These are phyloP conservation scores for Zelostemma sp. DNA, from an alignment of 1,140 invertebrate species.

Conservation along the genomic window DNA sequence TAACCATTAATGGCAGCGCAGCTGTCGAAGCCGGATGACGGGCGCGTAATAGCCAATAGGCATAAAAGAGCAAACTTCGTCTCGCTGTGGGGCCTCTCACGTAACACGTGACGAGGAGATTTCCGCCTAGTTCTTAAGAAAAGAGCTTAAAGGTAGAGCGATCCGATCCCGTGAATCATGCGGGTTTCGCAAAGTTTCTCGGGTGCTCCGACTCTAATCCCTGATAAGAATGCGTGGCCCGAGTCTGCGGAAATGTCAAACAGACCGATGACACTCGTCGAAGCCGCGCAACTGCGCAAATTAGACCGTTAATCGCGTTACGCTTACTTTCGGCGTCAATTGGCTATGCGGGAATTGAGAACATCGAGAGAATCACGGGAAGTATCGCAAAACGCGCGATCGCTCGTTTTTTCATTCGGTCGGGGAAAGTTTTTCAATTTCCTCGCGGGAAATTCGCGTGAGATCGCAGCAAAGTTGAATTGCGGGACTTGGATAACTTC, in stretches of 20 bases:
- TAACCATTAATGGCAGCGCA: conserved; percentile 5
- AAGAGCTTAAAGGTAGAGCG: not conserved
- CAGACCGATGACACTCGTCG: no score
- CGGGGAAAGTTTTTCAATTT: not conserved
- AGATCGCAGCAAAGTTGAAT: not conserved
- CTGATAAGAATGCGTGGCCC: no score
- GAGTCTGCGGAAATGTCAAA: no score
- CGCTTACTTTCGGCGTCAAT: no score
- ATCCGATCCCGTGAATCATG: no score
- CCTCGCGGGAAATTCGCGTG: not conserved
- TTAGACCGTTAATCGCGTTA: no score
- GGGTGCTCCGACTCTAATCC: no score
- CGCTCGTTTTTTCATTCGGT: not conserved
- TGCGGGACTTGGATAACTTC: not conserved
- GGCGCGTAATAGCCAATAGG: not conserved
- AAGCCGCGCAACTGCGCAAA: no score
- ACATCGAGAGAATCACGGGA: not conserved
- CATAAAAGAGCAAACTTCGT: not conserved
- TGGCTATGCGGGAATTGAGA: no score
- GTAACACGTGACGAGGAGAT: conserved; percentile 2
- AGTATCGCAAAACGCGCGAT: not conserved
- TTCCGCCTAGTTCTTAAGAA: not conserved
- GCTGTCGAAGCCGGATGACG: not conserved
- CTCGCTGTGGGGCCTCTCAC: not conserved
- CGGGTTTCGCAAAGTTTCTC: no score